A percentile compares a stretch with the other conserved stretches of the same genome.
Conservation (phyloP, 2,797 vertebrate genomes). For the Anisognathus igniventris region DNA sequence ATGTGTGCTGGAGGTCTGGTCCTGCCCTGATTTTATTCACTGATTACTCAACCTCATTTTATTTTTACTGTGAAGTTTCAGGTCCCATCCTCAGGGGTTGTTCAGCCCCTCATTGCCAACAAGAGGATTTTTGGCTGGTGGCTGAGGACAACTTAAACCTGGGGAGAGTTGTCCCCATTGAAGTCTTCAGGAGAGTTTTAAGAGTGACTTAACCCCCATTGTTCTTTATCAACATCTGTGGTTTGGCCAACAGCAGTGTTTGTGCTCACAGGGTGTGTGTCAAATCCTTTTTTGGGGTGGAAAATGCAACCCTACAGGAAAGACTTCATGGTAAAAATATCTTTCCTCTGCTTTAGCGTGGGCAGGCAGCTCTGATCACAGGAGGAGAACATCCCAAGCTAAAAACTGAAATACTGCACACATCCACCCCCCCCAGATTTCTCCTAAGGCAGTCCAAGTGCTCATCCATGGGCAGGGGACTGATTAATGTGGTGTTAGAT, state of each 20-base stretch:
- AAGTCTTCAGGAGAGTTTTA: not conserved
- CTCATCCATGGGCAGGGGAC: not conserved
- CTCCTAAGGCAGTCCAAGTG: not conserved
- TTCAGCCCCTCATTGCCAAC: not conserved
- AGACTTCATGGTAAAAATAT: not conserved
- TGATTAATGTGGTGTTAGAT: not conserved
- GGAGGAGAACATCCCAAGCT: not conserved
- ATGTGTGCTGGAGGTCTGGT: not conserved
- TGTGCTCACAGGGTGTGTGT: not conserved
- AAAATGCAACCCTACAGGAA: not conserved
- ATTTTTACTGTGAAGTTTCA: not conserved
- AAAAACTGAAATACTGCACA: not conserved
- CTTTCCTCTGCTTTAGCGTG: not conserved
- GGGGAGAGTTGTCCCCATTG: not conserved
- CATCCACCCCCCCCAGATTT: not conserved
- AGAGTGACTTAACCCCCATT: not conserved
- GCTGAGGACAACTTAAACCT: not conserved
- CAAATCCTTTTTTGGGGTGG: not conserved
- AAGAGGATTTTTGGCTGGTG: not conserved
- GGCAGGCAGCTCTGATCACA: not conserved
- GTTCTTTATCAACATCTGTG: not conserved
- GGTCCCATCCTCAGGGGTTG: not conserved
- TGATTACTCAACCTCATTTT: not conserved
- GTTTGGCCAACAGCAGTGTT: not conserved
- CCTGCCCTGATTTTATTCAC: not conserved